phyloP scores from a whole-genome alignment of 2,888 invertebrate genomes.

The Cerceris ruficornis region DNA sequence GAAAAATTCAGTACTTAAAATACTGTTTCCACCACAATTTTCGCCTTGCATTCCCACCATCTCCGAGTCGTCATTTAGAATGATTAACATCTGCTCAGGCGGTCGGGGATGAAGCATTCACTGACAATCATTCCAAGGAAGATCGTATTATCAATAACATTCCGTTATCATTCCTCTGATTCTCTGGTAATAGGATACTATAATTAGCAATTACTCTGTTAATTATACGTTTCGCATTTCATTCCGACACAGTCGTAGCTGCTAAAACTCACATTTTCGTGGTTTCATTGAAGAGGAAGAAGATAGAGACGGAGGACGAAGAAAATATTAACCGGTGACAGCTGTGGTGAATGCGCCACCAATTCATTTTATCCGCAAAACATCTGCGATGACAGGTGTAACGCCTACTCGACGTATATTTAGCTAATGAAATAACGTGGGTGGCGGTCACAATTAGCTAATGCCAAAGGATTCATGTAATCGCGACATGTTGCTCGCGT shows the following conservation, averaged over 20 bases:
- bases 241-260: slow-evolving; percentile 16
- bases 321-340: slow-evolving; percentile 10
- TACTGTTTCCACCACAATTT: no score
- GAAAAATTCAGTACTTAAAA: no score
- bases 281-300: slow-evolving; percentile 36
- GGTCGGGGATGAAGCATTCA: no score
- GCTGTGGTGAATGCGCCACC: slow-evolving; percentile 21
- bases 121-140: no score
- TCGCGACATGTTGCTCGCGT: neutral
- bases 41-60: no score
- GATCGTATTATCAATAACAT: no score
- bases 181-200: no score
- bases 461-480: slow-evolving; percentile 38
- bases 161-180: no score
- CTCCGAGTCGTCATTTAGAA: no score
- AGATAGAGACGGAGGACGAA: slow-evolving; percentile 6
- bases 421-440: slow-evolving; percentile 61
- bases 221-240: slow-evolving; percentile 9
- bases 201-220: no score
- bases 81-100: no score
- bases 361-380: slow-evolving; percentile 36
- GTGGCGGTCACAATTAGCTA: slow-evolving; percentile 65
- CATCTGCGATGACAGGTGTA: slow-evolving; percentile 50
- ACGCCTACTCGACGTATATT: slow-evolving; percentile 59
- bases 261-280: slow-evolving; percentile 31